Percentiles rank a stretch among this genome's conserved stretches.
phyloP scores from a whole-genome alignment of 2,888 invertebrate species.

The Oxystoma pomonae region DNA sequence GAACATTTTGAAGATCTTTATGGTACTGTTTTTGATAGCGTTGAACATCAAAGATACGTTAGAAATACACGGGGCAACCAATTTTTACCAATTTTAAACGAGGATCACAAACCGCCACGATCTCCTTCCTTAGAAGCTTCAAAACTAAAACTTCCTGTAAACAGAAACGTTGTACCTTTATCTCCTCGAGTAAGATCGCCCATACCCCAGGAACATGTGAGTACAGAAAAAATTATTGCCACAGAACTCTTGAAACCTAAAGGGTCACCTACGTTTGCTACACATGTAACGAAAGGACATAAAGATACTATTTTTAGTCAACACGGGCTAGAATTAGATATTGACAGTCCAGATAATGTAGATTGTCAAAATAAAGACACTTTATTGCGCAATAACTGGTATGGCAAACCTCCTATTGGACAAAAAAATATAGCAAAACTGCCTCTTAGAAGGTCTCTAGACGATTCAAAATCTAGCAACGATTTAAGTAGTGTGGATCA shows the following conservation, averaged over 20 bases:
- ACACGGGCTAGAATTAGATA: slow-evolving; percentile 36
- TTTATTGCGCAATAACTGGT: slow-evolving; percentile 11
- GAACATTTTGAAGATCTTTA: slow-evolving; percentile 37
- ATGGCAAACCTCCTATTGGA: slow-evolving; percentile 27
- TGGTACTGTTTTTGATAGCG: slow-evolving; percentile 41
- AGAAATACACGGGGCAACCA: slow-evolving; percentile 1
- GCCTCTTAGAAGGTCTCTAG: slow-evolving; percentile 9
- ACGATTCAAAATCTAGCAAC: neutral
- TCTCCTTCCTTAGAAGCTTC: slow-evolving; percentile 41
- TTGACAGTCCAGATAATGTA: slow-evolving; percentile 37
- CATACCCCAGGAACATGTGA: slow-evolving; percentile 41
- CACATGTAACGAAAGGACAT: slow-evolving; percentile 9
- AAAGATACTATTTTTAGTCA: slow-evolving; percentile 30
- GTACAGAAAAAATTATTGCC: slow-evolving; percentile 45
- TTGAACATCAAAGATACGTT: slow-evolving; percentile 10
- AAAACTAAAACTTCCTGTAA: slow-evolving; percentile 42
- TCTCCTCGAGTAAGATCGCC: slow-evolving; percentile 45
- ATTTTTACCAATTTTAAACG: slow-evolving; percentile 8
- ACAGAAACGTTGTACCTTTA: slow-evolving; percentile 42
- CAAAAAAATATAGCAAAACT: slow-evolving; percentile 19
- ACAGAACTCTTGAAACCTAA: slow-evolving; percentile 41
- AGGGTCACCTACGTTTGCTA: slow-evolving; percentile 30
- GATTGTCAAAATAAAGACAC: slow-evolving; percentile 16
- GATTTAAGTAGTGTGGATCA: slow-evolving; percentile 16
- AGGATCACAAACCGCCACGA: slow-evolving; percentile 28